A percentile compares a stretch with the other conserved stretches of the same genome.
Evolutionary conservation across 2,797 vertebrate species (phyloP).

Genomic region (Muscicapa striata): DNA sequence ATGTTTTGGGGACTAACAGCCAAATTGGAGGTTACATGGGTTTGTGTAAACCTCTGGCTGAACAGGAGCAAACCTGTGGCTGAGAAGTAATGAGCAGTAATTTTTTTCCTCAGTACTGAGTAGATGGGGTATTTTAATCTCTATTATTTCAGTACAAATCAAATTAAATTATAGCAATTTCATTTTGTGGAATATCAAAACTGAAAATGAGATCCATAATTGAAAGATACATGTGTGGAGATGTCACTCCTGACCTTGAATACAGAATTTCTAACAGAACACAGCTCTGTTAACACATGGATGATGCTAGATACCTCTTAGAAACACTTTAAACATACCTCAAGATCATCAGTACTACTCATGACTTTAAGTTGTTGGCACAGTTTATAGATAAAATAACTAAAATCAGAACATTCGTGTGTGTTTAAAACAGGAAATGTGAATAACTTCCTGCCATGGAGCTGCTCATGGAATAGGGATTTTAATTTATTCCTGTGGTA

Average conservation of each 20-base stretch:
- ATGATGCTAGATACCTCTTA: background rate
- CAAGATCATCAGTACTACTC: background rate
- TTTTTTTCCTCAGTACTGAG: background rate
- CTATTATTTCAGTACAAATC: background rate
- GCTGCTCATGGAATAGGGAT: background rate
- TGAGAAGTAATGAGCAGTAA: background rate
- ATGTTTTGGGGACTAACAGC: background rate
- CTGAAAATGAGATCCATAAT: background rate
- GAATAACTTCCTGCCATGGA: background rate
- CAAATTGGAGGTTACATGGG: accelerated
- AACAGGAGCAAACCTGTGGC: background rate
- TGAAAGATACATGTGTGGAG: background rate
- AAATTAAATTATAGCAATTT: background rate
- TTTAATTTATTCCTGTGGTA: background rate
- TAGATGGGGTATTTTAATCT: background rate
- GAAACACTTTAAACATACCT: background rate
- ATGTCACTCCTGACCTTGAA: background rate
- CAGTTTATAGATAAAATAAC: background rate
- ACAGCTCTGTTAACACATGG: background rate
- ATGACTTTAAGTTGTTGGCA: background rate
- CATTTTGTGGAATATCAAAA: background rate
- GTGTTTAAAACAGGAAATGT: background rate
- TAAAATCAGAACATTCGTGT: background rate
- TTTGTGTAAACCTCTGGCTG: background rate
- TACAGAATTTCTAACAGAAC: background rate